Evolutionary conservation across 92 coral and sea anemone genomes (phyloP).

Genomic region (Zoanthus gigantus): DNA sequence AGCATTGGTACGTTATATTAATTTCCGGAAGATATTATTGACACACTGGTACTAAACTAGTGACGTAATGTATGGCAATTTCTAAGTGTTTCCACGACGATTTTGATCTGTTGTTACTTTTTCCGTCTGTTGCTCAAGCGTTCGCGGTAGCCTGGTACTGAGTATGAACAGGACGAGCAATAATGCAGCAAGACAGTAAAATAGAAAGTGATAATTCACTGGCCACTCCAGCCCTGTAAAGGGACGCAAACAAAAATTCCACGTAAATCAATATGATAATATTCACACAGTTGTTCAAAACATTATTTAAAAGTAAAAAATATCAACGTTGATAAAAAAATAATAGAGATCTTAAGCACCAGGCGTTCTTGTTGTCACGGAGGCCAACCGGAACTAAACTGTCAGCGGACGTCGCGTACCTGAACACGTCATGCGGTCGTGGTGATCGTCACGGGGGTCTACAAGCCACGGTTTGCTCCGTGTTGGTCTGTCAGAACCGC

Average conservation of each 20-base stretch:
- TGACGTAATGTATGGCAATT: background rate
- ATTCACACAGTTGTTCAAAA: background rate
- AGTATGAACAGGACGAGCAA: conserved; percentile 10
- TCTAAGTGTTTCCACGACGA: background rate
- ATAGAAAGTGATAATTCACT: conserved; percentile 23
- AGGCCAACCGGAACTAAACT: too few relatives aligned
- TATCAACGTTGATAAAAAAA: background rate
- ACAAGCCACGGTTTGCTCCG: too few relatives aligned
- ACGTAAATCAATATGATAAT: background rate
- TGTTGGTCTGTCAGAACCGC: too few relatives aligned
- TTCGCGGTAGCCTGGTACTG: conserved; percentile 39
- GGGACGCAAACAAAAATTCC: background rate
- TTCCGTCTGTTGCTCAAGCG: conserved; percentile 29
- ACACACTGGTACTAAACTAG: background rate
- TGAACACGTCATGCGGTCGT: too few relatives aligned
- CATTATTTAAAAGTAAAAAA: too few relatives aligned
- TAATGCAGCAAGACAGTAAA: conserved; percentile 10
- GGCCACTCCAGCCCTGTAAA: conserved; percentile 28
- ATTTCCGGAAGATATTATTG: background rate
- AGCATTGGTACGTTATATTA: too few relatives aligned
- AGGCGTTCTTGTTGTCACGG: too few relatives aligned
- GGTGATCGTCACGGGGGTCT: too few relatives aligned
- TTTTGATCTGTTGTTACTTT: background rate
- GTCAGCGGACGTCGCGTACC: too few relatives aligned
- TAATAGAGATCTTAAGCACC: too few relatives aligned